These are phyloP conservation scores for Diadumene lineata DNA, from an alignment of 92 coral and sea anemone species.

Conservation along the genomic window DNA sequence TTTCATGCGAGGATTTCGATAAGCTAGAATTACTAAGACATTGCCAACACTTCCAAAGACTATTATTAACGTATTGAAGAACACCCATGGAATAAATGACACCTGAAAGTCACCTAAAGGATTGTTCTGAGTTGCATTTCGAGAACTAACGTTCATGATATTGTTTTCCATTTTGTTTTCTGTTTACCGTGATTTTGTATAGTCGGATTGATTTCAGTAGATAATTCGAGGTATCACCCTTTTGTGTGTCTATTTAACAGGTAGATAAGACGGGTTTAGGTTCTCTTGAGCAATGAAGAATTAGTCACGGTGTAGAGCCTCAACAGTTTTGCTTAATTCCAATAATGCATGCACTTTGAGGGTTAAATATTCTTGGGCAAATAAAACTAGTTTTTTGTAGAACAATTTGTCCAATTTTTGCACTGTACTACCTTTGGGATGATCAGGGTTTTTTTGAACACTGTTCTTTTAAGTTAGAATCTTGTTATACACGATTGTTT, in stretches of 20 bases:
- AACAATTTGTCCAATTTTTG: too few species aligned
- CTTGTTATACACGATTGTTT: too few species aligned
- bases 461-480: too few species aligned
- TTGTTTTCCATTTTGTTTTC: not conserved
- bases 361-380: too few species aligned
- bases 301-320: slow-evolving; percentile 2
- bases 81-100: slow-evolving; percentile 36
- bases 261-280: not conserved
- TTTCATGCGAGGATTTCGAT: slow-evolving; percentile 80
- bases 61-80: slow-evolving; percentile 47
- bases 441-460: too few species aligned
- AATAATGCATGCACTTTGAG: not conserved
- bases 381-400: too few species aligned
- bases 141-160: not conserved
- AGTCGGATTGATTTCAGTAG: not conserved
- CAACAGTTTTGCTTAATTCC: not conserved
- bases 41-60: slow-evolving; percentile 74
- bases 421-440: too few species aligned
- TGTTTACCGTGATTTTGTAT: not conserved
- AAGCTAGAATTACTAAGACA: slow-evolving; percentile 70
- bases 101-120: not conserved
- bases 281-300: not conserved
- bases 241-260: too few species aligned
- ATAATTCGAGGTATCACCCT: not conserved
- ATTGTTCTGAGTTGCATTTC: not conserved